Evolutionary conservation across 1,140 invertebrate species (phyloP), one percentile per base, ranked within the genome.

Genomic region (Brachionus rotundiformis): DNA sequence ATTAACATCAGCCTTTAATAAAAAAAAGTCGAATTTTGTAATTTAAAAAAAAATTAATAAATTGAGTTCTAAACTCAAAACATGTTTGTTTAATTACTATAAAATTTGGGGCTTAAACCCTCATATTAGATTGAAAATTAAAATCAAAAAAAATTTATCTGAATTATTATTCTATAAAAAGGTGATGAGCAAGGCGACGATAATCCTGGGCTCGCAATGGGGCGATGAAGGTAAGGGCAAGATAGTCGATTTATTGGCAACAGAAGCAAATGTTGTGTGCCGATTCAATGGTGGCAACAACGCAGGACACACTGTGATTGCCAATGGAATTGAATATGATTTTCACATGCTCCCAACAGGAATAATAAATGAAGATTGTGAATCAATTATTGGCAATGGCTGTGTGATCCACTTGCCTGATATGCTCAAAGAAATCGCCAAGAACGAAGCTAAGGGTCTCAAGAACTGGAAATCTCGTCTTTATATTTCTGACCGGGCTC

Each of bases 171-270:
- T 68, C 6, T n/a, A n/a, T n/a, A n/a, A n/a, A 7, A 19, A 36
- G 16, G 27, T 19, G 29, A 79, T 79, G 76, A 79, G 76, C 47
- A 79, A 79, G 36, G 76, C 76, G 25, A 79, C 76, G 1, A 95
- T 98, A 82, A 94, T 99, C 81, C 90, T 99, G 77, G 98, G 98
- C 80, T 95, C 95, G 49, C 98, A 99, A 91, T 99, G 97, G 97
- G 98, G 98, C 65, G 98, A 99, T 87, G 98, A 99, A 90, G 98
- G 98, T 83, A 99, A 99, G 90, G 98, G 98, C 82, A 99, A 99
- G 91, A 92, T 99, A 82, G 96, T 99, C n/a, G 98, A 99, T 89
- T 92, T 97, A 91, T 89, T 99, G 25, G 95, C 96, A 54, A 91
- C 91, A 3, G 90, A 94, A 83, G 92, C 92, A 59, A 95, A 99